phyloP scores from a whole-genome alignment of 2,888 invertebrate species.

The Listrodromus nycthemerus region DNA sequence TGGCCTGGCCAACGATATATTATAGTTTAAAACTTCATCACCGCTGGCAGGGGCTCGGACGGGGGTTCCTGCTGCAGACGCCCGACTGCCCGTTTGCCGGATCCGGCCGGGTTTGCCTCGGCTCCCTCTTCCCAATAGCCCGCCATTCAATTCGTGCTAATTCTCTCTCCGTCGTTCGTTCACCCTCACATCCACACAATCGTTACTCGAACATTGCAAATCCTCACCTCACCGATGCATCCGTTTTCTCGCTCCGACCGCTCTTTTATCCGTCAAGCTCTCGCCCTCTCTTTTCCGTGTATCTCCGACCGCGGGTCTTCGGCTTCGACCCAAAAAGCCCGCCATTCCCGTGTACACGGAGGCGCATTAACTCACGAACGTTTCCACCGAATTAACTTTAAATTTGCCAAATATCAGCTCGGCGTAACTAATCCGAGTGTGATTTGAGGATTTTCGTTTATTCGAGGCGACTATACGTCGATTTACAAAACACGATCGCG shows the following conservation, averaged over 20 bases:
- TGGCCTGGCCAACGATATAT: slow-evolving; percentile 74
- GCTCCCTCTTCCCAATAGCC: not conserved
- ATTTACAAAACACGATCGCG: not conserved
- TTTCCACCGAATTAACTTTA: slow-evolving; percentile 67
- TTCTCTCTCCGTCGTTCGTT: slow-evolving; percentile 54
- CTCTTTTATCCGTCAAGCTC: slow-evolving; percentile 49
- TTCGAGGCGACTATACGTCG: not conserved
- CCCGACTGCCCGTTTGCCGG: slow-evolving; percentile 64
- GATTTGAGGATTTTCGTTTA: not conserved
- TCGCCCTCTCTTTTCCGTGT: slow-evolving; percentile 12
- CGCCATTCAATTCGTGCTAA: slow-evolving; percentile 57
- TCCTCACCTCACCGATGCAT: slow-evolving; percentile 43
- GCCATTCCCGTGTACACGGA: not conserved
- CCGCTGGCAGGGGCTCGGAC: slow-evolving; percentile 58
- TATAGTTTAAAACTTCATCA: slow-evolving; percentile 74
- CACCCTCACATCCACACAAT: slow-evolving; percentile 27
- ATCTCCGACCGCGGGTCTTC: slow-evolving; percentile 26
- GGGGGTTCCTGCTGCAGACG: slow-evolving; percentile 57
- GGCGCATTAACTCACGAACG: slow-evolving; percentile 44
- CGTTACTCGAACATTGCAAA: slow-evolving; percentile 30
- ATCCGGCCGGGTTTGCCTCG: slow-evolving; percentile 60
- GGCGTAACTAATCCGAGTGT: not conserved
- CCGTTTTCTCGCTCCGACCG: slow-evolving; percentile 50
- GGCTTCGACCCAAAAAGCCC: slow-evolving; percentile 21
- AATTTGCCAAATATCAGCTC: slow-evolving; percentile 13